Base-by-base conservation (phyloP, 2,797 vertebrate species). In the Pogonophryne albipinna region DNA sequence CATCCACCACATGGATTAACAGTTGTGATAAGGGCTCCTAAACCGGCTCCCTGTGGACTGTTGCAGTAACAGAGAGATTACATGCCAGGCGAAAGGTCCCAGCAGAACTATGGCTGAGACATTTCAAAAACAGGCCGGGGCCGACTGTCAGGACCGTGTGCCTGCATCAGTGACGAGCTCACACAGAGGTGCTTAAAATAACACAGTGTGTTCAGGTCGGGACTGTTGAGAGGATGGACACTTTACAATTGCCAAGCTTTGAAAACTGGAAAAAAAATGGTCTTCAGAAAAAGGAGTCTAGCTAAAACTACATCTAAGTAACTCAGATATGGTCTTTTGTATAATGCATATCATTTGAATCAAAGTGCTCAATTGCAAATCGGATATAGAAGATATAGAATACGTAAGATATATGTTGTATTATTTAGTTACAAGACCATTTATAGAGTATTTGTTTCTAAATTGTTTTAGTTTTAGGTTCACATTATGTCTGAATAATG, bases 131-230 rank as follows among this genome's bases (percentile, higher is more conserved):
- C 69, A 83, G 59, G 45, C 42, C 15, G 10, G 12, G 23, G 56
- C 50, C 41, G 41, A 71, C 23, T 57, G 73, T 75, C 49, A 65
- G 44, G 41, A 53, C 50, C 12, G 56, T 71, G 61, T 42, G 27
- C 60, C 52, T 82, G 61, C 63, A 27, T 79, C 72, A 79, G 60
- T 46, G 47, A 60, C 45, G 47, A 55, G 17, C 31, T 7, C 31
- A 71, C 46, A 52, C 72, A n/a, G 38, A 63, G 49, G 62, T 76
- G 65, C 58, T 65, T 69, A 82, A 78, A 78, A 82, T 76, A 83
- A 68, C 78, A 84, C 67, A 6, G 27, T 10, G 20, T 55, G 42
- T 42, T 80, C 27, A 84, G 49, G 38, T 76, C 45, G 38, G 51
- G 55, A 66, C 64, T 10, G 59, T 55, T 82, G 2, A 7, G 53